Evolutionary conservation across 2,113 vertebrate genomes (phyloP).

Genomic region (Sclerurus mexicanus): DNA sequence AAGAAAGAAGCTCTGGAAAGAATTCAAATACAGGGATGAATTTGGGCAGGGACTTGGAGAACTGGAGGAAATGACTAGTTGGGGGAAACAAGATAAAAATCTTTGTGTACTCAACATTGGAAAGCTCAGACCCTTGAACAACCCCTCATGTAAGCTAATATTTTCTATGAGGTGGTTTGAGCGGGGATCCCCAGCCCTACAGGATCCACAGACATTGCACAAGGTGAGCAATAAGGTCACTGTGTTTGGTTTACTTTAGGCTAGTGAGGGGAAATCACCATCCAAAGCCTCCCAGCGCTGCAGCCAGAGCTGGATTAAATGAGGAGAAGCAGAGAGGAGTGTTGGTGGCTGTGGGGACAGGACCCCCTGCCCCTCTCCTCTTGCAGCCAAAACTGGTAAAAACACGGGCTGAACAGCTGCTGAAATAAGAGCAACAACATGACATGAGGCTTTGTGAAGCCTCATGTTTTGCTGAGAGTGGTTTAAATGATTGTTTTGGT

Average conservation of each 20-base stretch:
- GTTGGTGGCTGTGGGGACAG: rapidly evolving
- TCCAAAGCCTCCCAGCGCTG: not conserved
- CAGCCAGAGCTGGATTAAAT: rapidly evolving
- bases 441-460: rapidly evolving
- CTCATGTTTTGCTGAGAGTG: not conserved
- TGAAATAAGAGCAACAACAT: rapidly evolving
- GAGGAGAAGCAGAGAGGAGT: rapidly evolving
- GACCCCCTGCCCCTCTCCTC: not conserved
- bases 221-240: rapidly evolving
- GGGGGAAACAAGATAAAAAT: not conserved
- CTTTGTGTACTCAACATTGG: not conserved
- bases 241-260: not conserved
- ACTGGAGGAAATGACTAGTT: rapidly evolving
- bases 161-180: not conserved
- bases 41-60: not conserved
- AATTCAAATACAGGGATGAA: too few species aligned
- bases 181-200: not conserved
- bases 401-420: rapidly evolving
- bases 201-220: rapidly evolving
- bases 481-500: not conserved
- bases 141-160: rapidly evolving
- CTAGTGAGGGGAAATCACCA: too few species aligned
- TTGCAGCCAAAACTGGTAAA: not conserved
- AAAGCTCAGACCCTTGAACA: not conserved
- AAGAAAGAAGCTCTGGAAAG: not conserved